A percentile compares a stretch with the other conserved stretches of the same genome.
Evolutionary conservation across 2,888 invertebrate species (phyloP).

Genomic region (Pycnomerus fuliginosus): DNA sequence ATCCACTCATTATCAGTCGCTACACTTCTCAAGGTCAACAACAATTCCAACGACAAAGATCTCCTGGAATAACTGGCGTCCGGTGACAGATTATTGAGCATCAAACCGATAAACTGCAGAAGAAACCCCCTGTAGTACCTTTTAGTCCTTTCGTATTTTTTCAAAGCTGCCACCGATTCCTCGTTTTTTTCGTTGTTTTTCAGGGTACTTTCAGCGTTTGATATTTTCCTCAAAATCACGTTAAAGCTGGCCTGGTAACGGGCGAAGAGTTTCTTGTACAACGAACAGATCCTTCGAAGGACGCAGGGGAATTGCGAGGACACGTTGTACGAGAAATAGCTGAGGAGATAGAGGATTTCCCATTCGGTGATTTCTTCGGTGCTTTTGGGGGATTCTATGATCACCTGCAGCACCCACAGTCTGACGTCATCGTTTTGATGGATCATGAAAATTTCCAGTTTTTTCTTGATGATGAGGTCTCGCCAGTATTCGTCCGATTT

Average conservation of each 20-base stretch:
- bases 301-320: conserved; percentile 68
- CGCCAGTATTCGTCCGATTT: conserved; percentile 54
- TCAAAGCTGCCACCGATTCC: conserved; percentile 21
- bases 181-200: conserved; percentile 30
- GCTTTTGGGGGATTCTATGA: conserved; percentile 73
- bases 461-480: conserved; percentile 56
- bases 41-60: conserved; percentile 40
- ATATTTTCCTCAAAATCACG: conserved; percentile 36
- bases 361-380: conserved; percentile 63
- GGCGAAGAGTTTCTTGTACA: conserved; percentile 67
- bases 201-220: conserved; percentile 5
- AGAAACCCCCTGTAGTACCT: conserved; percentile 31
- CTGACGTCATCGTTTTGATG: conserved; percentile 62
- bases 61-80: conserved; percentile 44
- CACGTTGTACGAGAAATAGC: conserved; percentile 68
- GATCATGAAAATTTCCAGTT: conserved; percentile 59
- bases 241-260: conserved; percentile 56
- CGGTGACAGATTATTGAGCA: conserved; percentile 36
- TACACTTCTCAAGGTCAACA: conserved; percentile 32
- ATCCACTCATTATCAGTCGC: conserved; percentile 36
- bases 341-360: conserved; percentile 65
- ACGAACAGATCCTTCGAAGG: conserved; percentile 66
- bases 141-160: conserved; percentile 14
- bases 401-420: conserved; percentile 64
- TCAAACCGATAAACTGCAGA: conserved; percentile 24